These are phyloP conservation scores for Helicoverpa zea DNA, from an alignment of 1,140 invertebrate genomes.

Conservation along the genomic window DNA sequence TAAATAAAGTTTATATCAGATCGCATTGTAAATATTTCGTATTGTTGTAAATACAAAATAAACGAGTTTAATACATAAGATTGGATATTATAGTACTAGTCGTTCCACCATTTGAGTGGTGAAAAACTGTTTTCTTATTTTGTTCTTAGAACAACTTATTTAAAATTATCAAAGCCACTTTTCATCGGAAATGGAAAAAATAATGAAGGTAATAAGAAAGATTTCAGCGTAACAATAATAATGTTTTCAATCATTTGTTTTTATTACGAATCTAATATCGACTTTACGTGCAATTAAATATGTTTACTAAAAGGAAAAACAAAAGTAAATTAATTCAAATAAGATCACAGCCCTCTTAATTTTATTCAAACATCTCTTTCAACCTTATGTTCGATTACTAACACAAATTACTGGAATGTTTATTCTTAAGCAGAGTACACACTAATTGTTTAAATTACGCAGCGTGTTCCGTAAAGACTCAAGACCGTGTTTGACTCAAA, in stretches of 20 bases:
- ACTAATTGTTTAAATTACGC: constrained; percentile 25
- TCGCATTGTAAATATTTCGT: constrained; percentile 76
- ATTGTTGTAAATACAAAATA: constrained; percentile 75
- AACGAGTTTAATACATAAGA: constrained; percentile 46
- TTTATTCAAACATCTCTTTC: neutral
- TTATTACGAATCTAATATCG: too few species aligned
- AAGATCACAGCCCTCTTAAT: too few species aligned
- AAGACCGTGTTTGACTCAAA: constrained; percentile 24
- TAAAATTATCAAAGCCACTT: constrained; percentile 45
- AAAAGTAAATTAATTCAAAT: too few species aligned
- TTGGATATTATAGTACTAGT: constrained; percentile 57
- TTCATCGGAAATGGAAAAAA: constrained; percentile 23
- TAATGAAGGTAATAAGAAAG: neutral
- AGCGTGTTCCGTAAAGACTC: neutral
- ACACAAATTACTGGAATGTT: neutral
- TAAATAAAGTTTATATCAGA: constrained; percentile 69
- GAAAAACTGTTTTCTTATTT: constrained; percentile 68
- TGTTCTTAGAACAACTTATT: constrained; percentile 77
- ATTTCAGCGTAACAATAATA: neutral
- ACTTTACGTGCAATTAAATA: too few species aligned
- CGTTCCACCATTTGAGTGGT: constrained; percentile 69
- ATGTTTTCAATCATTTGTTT: neutral
- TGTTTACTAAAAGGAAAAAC: too few species aligned
- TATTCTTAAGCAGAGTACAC: constrained; percentile 8
- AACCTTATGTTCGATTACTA: neutral